Base-by-base conservation (phyloP, 2,113 vertebrate genomes). In the Isichthys henryi region DNA sequence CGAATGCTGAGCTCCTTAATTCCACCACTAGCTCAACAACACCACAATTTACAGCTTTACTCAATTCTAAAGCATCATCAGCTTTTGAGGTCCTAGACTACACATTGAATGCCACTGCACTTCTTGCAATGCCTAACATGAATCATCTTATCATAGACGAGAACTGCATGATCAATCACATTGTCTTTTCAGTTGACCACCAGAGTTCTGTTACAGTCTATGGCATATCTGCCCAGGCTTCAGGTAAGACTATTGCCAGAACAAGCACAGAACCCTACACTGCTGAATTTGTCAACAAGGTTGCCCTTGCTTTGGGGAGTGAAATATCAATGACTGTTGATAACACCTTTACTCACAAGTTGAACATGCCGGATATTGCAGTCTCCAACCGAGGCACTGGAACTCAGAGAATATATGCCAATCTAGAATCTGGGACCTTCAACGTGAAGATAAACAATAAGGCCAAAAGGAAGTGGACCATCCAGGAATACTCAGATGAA, bases 1-100 rank as follows among this genome's bases (percentile, higher is more conserved):
- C 96, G 13, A 95, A 93, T 86, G 97, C 95, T 92, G 93, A 95
- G 88, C 82, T 99, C 92, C 94, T 94, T 77, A 99, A 99, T 92
- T 91, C 92, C 58, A 98, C 97, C 23, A 91, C 92, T 87, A 93
- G 93, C 49, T 91, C 88, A 49, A 93, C 91, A 53, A 95, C 92
- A 85, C 96, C 96, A 90, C 96, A 97, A 93, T 95, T 98, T 50
- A 91, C 95, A 88, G 93, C 96, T 21, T 96, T 95, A 23, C 2
- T 98, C 46, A 94, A 93, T 39, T 96, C 97, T 90, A 87, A 94
- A 91, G 94, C 96, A 88, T 93, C 93, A 0, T 98, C 97, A 83
- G 95, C 94, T 92, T 90, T 96, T 39, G 94, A 94, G 90, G 88
- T 92, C 85, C 93, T 99, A 85, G 96, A 95, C 91, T 97, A 97